Conservation (phyloP, 2,888 invertebrate species). For the Thysanoteuthis rhombus region DNA sequence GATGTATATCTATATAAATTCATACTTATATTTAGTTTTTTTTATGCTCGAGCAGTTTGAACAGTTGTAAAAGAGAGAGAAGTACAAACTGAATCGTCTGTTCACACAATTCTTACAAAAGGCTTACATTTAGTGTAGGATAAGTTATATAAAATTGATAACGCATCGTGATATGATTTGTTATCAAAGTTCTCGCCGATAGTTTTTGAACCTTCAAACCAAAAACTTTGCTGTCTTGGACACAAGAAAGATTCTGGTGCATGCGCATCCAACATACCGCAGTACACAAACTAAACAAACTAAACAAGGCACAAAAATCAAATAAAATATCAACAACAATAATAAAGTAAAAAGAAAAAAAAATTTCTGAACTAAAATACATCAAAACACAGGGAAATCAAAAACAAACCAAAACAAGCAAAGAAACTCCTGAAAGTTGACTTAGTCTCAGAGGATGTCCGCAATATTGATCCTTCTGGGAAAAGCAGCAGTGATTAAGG, state of each 20-base stretch:
- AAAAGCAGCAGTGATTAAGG: not conserved
- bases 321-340: too few relatives aligned
- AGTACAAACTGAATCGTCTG: too few relatives aligned
- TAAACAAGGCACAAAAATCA: not conserved
- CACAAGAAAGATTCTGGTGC: not conserved
- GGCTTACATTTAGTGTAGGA: too few relatives aligned
- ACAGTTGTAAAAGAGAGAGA: too few relatives aligned
- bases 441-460: not conserved
- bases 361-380: not conserved
- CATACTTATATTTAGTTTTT: too few relatives aligned
- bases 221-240: not conserved
- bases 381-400: not conserved
- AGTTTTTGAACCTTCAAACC: constrained; percentile 12
- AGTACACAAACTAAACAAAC: not conserved
- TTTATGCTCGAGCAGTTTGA: too few relatives aligned
- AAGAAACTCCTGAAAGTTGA: not conserved
- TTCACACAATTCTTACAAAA: too few relatives aligned
- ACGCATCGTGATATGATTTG: not conserved
- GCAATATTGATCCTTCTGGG: not conserved
- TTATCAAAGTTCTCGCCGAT: not conserved
- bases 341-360: not conserved
- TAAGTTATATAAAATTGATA: not conserved
- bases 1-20: too few relatives aligned
- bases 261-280: not conserved
- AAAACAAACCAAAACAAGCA: not conserved